A percentile compares a stretch with the other conserved stretches of the same genome.
Evolutionary conservation across 1,140 invertebrate genomes (phyloP).

Genomic region (Thalassaphorura encarpata): DNA sequence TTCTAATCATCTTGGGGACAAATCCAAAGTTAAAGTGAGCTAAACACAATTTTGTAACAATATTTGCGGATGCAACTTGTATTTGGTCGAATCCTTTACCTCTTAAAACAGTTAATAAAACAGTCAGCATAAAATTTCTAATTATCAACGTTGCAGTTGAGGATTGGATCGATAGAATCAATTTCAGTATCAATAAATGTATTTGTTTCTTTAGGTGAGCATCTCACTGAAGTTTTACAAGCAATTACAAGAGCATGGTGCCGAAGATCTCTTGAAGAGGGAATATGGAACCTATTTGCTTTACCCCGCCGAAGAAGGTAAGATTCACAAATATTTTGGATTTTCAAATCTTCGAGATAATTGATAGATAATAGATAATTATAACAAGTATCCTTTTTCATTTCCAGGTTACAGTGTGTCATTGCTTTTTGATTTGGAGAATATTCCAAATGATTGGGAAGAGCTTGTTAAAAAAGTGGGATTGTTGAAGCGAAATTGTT

Average conservation of each 20-base stretch:
- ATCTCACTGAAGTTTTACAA: conserved; percentile 98
- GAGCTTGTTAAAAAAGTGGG: conserved; percentile 82
- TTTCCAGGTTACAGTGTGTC: conserved; percentile 83
- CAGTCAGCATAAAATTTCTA: too few species aligned
- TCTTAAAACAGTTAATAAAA: too few species aligned
- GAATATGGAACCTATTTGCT: conserved; percentile 72
- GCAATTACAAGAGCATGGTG: conserved; percentile 94
- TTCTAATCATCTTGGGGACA: conserved; percentile 91
- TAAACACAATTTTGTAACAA: conserved; percentile 8
- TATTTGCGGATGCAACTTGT: too few species aligned
- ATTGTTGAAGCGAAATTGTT: conserved; percentile 94
- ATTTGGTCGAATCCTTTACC: too few species aligned
- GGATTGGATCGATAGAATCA: too few species aligned
- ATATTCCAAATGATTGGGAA: conserved; percentile 82
- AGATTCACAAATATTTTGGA: neutral
- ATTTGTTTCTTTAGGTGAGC: conserved; percentile 60
- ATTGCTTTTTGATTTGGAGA: conserved; percentile 83
- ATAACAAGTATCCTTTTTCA: neutral
- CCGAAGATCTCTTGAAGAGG: conserved; percentile 87
- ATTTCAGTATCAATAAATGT: conserved; percentile 1
- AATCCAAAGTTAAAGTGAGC: conserved; percentile 91
- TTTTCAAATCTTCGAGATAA: neutral
- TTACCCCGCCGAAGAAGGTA: conserved; percentile 73
- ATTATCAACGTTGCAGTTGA: too few species aligned
- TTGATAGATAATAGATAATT: neutral